phyloP scores from a whole-genome alignment of 1,140 invertebrate genomes.

The Littorina saxatilis region DNA sequence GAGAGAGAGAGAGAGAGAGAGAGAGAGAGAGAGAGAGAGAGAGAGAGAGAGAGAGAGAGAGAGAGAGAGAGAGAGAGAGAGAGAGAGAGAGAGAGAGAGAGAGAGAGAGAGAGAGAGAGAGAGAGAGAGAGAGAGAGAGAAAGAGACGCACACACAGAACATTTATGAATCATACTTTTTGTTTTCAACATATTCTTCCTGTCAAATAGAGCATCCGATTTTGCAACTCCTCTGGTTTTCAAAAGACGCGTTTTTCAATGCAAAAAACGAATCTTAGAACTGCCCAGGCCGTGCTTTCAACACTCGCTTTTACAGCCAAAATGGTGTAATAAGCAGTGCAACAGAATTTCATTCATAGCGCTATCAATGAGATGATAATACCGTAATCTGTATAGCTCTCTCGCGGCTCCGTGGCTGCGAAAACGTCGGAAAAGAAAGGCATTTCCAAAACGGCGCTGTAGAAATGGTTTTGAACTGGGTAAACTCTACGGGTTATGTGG shows the following conservation, averaged over 20 bases:
- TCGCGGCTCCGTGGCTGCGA: too few species aligned
- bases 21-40: background rate
- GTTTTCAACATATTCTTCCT: too few species aligned
- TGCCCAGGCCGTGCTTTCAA: background rate
- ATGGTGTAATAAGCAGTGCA: conserved; percentile 14
- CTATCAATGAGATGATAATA: conserved; percentile 29
- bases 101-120: background rate
- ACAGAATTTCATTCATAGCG: conserved; percentile 9
- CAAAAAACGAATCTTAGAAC: background rate
- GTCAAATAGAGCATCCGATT: too few species aligned
- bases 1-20: conserved; percentile 15
- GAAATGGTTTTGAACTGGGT: too few species aligned
- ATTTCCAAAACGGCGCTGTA: too few species aligned
- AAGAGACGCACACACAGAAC: background rate
- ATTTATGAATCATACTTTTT: too few species aligned
- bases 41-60: conserved; percentile 10
- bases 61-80: background rate
- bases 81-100: background rate
- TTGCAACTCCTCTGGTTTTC: too few species aligned
- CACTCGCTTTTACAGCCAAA: background rate
- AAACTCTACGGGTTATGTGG: too few species aligned
- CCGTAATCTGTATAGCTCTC: too few species aligned
- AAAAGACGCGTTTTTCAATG: too few species aligned
- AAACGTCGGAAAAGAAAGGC: too few species aligned
- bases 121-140: background rate